Conservation (phyloP, 2,113 vertebrate genomes). For the Tylochromis polylepis region DNA sequence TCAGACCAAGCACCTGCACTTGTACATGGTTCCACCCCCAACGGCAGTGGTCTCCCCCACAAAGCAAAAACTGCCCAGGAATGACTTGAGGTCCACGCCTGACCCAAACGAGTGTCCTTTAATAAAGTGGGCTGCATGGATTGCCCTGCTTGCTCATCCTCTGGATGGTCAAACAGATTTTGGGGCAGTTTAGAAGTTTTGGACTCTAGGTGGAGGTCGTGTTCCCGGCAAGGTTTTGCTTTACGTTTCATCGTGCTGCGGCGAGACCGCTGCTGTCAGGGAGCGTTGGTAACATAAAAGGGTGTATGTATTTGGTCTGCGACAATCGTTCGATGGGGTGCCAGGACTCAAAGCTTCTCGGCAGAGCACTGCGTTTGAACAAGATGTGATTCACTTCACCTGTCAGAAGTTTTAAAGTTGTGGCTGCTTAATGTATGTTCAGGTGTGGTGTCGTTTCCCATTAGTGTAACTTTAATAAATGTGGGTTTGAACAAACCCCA, state of each 20-base stretch:
- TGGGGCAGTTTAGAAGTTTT: not conserved
- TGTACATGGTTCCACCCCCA: too few relatives aligned
- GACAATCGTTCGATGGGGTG: not conserved
- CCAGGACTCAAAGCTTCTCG: not conserved
- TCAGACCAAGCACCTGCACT: not conserved
- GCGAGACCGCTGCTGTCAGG: not conserved
- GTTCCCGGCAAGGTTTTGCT: rapidly evolving
- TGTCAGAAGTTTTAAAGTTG: not conserved
- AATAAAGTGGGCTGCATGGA: rapidly evolving
- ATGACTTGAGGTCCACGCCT: not conserved
- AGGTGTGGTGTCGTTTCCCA: not conserved
- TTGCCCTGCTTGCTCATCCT: not conserved
- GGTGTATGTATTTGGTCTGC: not conserved
- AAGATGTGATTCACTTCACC: not conserved
- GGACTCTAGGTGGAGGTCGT: not conserved
- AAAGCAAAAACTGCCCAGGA: not conserved
- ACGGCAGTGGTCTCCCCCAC: not conserved
- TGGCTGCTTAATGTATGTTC: not conserved
- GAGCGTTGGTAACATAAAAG: not conserved
- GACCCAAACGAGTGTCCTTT: not conserved
- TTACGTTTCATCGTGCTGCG: not conserved
- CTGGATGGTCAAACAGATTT: not conserved
- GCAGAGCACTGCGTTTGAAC: not conserved
- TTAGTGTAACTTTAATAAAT: not conserved
- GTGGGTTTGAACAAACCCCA: not conserved